phyloP scores from a whole-genome alignment of 2,888 invertebrate genomes.

The Frankliniella fusca region DNA sequence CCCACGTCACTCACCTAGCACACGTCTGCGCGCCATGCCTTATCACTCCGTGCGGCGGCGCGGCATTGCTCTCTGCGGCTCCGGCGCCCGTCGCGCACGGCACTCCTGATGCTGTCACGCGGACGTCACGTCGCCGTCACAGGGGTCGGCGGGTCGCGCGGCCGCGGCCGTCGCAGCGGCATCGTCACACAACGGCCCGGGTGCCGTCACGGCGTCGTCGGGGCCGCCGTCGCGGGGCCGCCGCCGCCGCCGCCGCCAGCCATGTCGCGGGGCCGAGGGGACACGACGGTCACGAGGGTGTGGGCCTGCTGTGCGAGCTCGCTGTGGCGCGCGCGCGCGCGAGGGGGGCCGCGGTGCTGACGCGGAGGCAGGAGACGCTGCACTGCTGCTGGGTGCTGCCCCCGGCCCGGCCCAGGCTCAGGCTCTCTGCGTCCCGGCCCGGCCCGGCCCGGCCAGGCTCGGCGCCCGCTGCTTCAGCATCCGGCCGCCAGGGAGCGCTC shows the following conservation, averaged over 20 bases:
- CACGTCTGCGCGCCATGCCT: too few relatives aligned
- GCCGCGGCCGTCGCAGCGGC: too few relatives aligned
- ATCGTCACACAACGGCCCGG: too few relatives aligned
- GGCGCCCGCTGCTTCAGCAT: background rate
- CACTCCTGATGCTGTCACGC: too few relatives aligned
- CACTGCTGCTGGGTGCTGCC: background rate
- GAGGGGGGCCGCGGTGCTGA: background rate
- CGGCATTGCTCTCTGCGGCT: too few relatives aligned
- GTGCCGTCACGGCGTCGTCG: background rate
- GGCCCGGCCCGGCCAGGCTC: background rate
- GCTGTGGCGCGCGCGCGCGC: background rate
- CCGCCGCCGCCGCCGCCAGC: background rate
- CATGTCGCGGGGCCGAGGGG: background rate
- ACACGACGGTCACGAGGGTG: background rate
- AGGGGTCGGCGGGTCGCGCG: too few relatives aligned
- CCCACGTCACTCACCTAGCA: too few relatives aligned
- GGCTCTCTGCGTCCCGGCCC: background rate
- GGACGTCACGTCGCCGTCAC: too few relatives aligned
- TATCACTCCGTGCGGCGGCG: too few relatives aligned
- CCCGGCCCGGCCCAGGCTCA: background rate
- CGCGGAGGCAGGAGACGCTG: background rate
- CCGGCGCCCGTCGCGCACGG: too few relatives aligned
- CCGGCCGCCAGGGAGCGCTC: conserved; percentile 17
- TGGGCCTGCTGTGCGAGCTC: background rate
- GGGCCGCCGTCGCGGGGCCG: background rate